Percentiles rank a stretch among this genome's conserved stretches.
Conservation (phyloP, 2,113 vertebrate genomes). For the Mustela nigripes region DNA sequence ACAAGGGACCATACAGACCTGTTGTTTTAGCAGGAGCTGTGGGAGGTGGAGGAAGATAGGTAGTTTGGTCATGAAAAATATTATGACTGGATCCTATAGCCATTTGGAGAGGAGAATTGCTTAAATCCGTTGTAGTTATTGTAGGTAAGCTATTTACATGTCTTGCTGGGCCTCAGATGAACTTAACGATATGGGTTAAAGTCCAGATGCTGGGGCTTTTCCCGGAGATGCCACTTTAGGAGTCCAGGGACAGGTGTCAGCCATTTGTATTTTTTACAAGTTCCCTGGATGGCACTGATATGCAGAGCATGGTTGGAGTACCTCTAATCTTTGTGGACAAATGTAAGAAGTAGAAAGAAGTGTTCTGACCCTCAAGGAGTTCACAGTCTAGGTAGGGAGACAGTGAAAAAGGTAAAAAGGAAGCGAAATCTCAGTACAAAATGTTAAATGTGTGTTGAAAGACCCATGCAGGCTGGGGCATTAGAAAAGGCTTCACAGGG, state of each 20-base stretch:
- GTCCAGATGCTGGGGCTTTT: neutral
- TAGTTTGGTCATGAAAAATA: neutral
- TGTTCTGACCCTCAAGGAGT: neutral
- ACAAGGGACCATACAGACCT: neutral
- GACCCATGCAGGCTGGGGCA: neutral
- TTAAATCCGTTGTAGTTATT: neutral
- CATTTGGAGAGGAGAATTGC: conserved; percentile 9
- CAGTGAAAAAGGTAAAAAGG: neutral
- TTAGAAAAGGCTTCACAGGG: neutral
- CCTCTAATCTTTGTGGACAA: neutral
- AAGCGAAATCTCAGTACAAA: neutral
- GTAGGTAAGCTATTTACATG: neutral
- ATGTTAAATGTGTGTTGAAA: neutral
- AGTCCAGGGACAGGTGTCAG: neutral
- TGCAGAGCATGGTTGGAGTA: neutral
- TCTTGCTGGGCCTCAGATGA: neutral
- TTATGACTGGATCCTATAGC: neutral
- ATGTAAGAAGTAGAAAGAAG: neutral
- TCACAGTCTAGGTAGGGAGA: neutral
- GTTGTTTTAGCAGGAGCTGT: neutral
- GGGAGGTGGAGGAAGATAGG: neutral
- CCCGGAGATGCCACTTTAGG: neutral
- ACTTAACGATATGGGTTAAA: neutral
- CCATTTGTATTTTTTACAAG: neutral
- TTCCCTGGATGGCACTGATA: neutral